These are phyloP conservation scores for Actinopyga echinites DNA, from an alignment of 53 echinoderm and acorn worm genomes.

Conservation along the genomic window DNA sequence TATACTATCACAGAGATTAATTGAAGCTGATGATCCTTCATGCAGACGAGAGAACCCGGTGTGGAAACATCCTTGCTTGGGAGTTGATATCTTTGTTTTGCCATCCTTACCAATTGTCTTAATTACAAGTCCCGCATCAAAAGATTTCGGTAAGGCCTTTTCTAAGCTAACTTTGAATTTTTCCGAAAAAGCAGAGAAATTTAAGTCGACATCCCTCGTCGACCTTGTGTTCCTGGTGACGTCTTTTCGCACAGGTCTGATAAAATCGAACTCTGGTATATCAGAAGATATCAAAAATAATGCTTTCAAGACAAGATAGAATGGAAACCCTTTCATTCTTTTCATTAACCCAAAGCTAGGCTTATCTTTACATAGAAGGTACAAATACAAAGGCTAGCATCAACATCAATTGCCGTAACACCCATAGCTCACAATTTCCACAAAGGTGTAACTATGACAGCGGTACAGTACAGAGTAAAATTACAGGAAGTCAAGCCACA, in stretches of 20 bases:
- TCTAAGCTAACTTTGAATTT: slow-evolving; percentile 17
- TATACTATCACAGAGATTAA: slow-evolving; percentile 50
- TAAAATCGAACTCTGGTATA: neutral
- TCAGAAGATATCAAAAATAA: neutral
- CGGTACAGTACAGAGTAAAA: too few species aligned
- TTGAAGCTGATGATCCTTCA: slow-evolving; percentile 24
- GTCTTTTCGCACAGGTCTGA: neutral
- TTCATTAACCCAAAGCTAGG: too few species aligned
- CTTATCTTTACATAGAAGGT: too few species aligned
- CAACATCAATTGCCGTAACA: too few species aligned
- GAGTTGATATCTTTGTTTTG: slow-evolving; percentile 47
- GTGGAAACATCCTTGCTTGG: slow-evolving; percentile 31
- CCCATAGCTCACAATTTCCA: too few species aligned
- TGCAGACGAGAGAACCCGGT: slow-evolving; percentile 15
- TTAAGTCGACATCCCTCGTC: neutral
- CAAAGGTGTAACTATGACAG: too few species aligned
- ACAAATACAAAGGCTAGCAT: too few species aligned
- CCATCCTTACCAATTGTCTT: slow-evolving; percentile 54
- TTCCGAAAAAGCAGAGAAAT: slow-evolving; percentile 48
- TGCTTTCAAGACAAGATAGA: neutral
- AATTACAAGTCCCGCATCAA: slow-evolving; percentile 59
- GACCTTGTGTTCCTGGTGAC: neutral
- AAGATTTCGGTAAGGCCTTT: slow-evolving; percentile 18
- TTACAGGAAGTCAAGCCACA: too few species aligned
- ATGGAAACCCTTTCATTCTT: too few species aligned